These are phyloP conservation scores for Leptoteleia sp. DNA, from an alignment of 1,140 invertebrate species.

Conservation along the genomic window DNA sequence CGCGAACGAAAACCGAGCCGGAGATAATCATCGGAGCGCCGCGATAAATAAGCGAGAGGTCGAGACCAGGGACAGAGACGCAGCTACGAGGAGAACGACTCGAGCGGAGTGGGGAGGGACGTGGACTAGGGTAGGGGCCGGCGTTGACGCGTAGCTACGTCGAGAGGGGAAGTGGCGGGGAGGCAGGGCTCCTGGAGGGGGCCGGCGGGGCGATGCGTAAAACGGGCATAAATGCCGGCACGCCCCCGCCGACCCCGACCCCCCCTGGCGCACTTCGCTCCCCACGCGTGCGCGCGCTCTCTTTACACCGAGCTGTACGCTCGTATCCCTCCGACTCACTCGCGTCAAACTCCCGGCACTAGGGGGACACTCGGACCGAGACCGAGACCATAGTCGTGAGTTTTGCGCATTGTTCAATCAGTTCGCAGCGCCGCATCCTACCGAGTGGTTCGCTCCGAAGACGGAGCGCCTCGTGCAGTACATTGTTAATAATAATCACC, in stretches of 20 bases:
- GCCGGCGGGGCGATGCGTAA: constrained; percentile 54
- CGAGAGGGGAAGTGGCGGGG: too few relatives aligned
- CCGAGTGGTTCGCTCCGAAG: constrained; percentile 68
- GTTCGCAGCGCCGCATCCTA: constrained; percentile 74
- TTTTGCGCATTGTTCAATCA: constrained; percentile 72
- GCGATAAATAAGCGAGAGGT: constrained; percentile 17
- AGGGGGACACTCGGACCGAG: constrained; percentile 73
- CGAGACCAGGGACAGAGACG: too few relatives aligned
- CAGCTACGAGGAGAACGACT: too few relatives aligned
- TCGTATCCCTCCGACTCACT: constrained; percentile 49
- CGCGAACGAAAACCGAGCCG: constrained; percentile 34
- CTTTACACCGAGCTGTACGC: constrained; percentile 49
- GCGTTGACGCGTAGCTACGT: too few relatives aligned
- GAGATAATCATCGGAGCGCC: constrained; percentile 26
- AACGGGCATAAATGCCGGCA: constrained; percentile 68
- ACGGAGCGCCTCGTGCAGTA: neutral
- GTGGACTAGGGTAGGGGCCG: too few relatives aligned
- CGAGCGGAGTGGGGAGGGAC: too few relatives aligned
- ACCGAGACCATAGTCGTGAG: constrained; percentile 69
- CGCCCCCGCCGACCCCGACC: constrained; percentile 13
- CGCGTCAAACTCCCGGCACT: constrained; percentile 70
- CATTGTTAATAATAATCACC: neutral
- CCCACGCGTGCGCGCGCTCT: constrained; percentile 16
- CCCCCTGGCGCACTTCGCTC: too few relatives aligned
- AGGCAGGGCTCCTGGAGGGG: too few relatives aligned